Percentiles rank a stretch among this genome's conserved stretches.
Evolutionary conservation across 2,888 invertebrate genomes (phyloP).

Genomic region (Agonopterix heracliana): DNA sequence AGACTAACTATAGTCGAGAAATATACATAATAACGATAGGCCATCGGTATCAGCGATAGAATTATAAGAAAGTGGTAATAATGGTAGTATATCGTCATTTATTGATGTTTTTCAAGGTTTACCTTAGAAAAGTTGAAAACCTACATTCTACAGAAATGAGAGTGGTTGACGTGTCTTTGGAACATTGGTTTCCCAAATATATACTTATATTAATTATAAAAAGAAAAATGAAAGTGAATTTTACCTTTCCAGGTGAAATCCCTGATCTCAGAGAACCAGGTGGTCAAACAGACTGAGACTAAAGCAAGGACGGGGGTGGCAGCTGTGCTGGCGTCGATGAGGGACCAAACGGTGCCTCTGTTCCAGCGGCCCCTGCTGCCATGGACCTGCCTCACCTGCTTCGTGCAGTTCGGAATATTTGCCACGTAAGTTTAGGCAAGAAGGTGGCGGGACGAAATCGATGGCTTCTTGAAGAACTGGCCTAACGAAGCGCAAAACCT

Average conservation of each 20-base stretch:
- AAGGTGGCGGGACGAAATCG: no score
- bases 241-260: slow-evolving; percentile 38
- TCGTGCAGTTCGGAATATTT: slow-evolving; percentile 80
- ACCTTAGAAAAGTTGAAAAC: no score
- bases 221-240: neutral
- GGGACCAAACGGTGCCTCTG: slow-evolving; percentile 73
- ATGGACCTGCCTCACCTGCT: slow-evolving; percentile 74
- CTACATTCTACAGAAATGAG: no score
- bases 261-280: slow-evolving; percentile 22
- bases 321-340: slow-evolving; percentile 67
- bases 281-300: neutral
- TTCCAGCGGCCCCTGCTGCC: slow-evolving; percentile 72
- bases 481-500: no score
- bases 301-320: slow-evolving; percentile 16
- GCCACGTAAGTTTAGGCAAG: slow-evolving; percentile 76
- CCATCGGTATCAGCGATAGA: neutral
- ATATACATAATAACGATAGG: neutral
- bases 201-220: no score
- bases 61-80: neutral
- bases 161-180: no score
- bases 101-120: no score
- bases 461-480: neutral
- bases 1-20: slow-evolving; percentile 43
- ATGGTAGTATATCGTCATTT: neutral
- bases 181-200: no score